phyloP scores from a whole-genome alignment of 2,797 vertebrate species.

The Phalloptychus januarius region DNA sequence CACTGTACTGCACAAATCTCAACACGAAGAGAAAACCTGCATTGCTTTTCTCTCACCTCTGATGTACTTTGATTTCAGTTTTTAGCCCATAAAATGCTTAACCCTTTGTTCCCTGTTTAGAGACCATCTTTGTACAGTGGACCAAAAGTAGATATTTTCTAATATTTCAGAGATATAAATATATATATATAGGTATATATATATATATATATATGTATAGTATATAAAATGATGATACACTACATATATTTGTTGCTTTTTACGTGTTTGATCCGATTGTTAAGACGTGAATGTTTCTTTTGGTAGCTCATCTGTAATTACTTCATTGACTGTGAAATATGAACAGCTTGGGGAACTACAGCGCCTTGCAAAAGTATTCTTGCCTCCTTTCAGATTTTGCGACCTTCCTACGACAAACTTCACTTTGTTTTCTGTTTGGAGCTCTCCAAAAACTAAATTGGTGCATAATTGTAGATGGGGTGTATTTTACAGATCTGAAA shows the following conservation, averaged over 20 bases:
- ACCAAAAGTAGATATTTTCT: slow-evolving; percentile 87
- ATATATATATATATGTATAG: slow-evolving; percentile 73
- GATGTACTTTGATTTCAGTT: slow-evolving; percentile 59
- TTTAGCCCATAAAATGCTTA: slow-evolving; percentile 62
- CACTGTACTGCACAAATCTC: slow-evolving; percentile 77
- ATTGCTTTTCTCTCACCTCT: slow-evolving; percentile 71
- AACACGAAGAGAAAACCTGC: slow-evolving; percentile 60
- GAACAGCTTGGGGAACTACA: slow-evolving; percentile 58
- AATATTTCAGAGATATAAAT: slow-evolving; percentile 77
- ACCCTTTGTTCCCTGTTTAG: slow-evolving; percentile 66
- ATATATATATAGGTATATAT: slow-evolving; percentile 67
- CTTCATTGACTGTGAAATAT: slow-evolving; percentile 77
- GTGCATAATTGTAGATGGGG: neutral
- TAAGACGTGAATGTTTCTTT: slow-evolving; percentile 71
- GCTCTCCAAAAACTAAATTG: neutral
- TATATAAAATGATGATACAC: slow-evolving; percentile 74
- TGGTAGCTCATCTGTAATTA: slow-evolving; percentile 75
- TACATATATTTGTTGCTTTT: slow-evolving; percentile 75
- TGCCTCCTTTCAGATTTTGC: neutral
- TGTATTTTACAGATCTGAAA: neutral
- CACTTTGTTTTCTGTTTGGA: neutral
- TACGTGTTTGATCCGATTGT: slow-evolving; percentile 69
- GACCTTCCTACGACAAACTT: neutral
- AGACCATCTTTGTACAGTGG: slow-evolving; percentile 81
- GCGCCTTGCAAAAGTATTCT: neutral